Evolutionary conservation across 2,797 vertebrate species (phyloP), one percentile per base, ranked within the genome.

Genomic region (Dendrocincla fuliginosa): DNA sequence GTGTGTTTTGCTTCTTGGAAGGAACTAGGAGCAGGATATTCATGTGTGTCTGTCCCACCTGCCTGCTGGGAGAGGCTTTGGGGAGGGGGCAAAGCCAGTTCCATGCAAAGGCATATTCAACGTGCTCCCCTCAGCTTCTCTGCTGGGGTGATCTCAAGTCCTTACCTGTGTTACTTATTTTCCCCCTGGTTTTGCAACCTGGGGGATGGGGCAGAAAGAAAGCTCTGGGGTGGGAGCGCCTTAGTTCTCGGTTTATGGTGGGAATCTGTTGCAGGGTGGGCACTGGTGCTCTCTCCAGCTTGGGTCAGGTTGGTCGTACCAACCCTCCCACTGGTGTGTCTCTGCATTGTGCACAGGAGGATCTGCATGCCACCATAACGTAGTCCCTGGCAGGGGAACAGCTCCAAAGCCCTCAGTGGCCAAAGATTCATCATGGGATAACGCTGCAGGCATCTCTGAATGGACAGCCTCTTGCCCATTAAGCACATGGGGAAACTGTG

Each of bases 351-450:
- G 2, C 9, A 2, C 4, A 9, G 67, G 61, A 84, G 28, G 9
- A 70, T 20, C 20, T 2, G 2, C 24, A 13, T 3, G 3, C 53
- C 11, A 7, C 32, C 37, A 12, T 16, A 30, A 8, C 0, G 0
- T 5, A 7, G 82, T 19, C 19, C 19, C 7, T 1, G 14, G 9
- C 9, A 15, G 23, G 35, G 10, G 8, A 75, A 47, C 8, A 3
- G 49, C 53, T 85, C 60, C 11, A 0, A 37, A 85, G 37, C 64
- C 53, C 69, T 80, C 16, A 30, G 61, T 30, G 50, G 50, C 46
- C 63, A 60, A 69, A 33, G 35, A 78, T 23, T 59, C 22, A 30
- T 60, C 28, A 2, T 0, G 0, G 59, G 11, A 16, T 71, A 28
- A 44, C 0, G 5, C 71, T 25, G 27, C 47, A 18, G 52, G 80